phyloP scores from a whole-genome alignment of 2,797 vertebrate species.

The Apogon talboti region DNA sequence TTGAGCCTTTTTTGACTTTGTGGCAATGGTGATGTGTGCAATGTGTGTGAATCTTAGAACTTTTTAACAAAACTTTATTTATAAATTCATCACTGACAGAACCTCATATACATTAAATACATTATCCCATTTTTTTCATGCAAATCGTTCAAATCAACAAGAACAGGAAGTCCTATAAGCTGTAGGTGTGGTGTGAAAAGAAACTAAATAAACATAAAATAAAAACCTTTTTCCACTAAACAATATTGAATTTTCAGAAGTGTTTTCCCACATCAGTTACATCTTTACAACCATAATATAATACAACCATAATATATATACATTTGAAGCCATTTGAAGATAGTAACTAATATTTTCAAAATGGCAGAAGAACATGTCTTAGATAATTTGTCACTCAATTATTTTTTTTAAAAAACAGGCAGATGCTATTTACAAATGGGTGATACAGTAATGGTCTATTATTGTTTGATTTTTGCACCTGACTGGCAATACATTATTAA shows the following conservation, averaged over 20 bases:
- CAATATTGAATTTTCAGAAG: neutral
- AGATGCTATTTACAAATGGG: neutral
- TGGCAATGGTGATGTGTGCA: no score
- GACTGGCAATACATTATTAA: no score
- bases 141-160: no score
- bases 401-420: no score
- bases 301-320: neutral
- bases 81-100: neutral
- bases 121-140: no score
- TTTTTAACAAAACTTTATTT: neutral
- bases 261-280: neutral
- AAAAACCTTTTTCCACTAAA: neutral
- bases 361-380: neutral
- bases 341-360: neutral
- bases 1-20: no score
- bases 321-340: neutral
- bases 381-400: neutral
- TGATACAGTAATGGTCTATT: no score
- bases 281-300: neutral
- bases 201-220: no score
- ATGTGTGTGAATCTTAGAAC: neutral
- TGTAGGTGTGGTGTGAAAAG: no score
- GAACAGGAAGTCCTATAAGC: no score
- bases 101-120: no score
- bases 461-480: no score